Percentiles rank a stretch among this genome's conserved stretches.
phyloP scores from a whole-genome alignment of 2,888 invertebrate species.

The Rhorus exstirpatorius region DNA sequence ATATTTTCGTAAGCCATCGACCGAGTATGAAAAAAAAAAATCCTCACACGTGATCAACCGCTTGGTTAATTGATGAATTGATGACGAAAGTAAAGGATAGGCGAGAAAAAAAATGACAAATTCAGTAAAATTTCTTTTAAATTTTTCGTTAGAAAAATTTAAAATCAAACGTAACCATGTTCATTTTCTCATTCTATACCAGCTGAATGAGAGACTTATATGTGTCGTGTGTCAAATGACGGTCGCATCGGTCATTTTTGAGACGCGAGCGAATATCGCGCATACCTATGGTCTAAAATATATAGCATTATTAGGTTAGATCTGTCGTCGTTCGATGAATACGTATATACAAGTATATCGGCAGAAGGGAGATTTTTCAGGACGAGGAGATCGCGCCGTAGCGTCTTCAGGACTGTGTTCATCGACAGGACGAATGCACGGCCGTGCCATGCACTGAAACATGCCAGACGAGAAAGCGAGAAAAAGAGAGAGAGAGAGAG shows the following conservation, averaged over 20 bases:
- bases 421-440: conserved; percentile 54
- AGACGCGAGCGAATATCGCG: conserved; percentile 25
- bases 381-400: conserved; percentile 46
- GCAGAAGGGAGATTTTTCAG: conserved; percentile 37
- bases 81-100: too few species aligned
- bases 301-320: conserved; percentile 64
- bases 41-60: too few species aligned
- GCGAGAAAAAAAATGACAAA: too few species aligned
- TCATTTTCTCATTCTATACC: too few species aligned
- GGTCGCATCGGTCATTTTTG: conserved; percentile 51
- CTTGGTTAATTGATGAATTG: too few species aligned
- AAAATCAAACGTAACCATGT: too few species aligned
- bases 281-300: conserved; percentile 53
- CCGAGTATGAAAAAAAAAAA: too few species aligned
- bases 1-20: too few species aligned
- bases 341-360: conserved; percentile 18
- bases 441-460: conserved; percentile 60
- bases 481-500: conserved; percentile 61
- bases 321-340: conserved; percentile 3
- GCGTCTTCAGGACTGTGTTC: conserved; percentile 56
- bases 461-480: conserved; percentile 57
- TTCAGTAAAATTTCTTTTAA: too few species aligned
- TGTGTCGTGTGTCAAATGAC: conserved; percentile 55
- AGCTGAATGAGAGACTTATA: conserved; percentile 45
- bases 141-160: too few species aligned